phyloP scores from a whole-genome alignment of 1,140 invertebrate genomes.

The Holotrichia oblita region DNA sequence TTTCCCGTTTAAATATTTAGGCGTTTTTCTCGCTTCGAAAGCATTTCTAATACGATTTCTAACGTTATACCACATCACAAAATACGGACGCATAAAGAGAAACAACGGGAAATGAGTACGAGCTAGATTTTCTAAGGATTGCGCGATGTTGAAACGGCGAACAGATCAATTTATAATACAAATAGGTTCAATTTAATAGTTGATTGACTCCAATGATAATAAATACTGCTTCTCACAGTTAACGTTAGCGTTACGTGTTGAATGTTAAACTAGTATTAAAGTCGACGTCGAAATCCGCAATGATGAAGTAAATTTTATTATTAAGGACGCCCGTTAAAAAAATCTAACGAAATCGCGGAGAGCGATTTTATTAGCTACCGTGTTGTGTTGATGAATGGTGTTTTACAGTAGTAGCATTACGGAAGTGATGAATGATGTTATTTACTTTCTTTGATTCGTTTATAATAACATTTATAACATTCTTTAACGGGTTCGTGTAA shows the following conservation, averaged over 20 bases:
- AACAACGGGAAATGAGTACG: background rate
- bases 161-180: background rate
- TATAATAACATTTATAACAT: too few species aligned
- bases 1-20: constrained; percentile 17
- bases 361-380: too few species aligned
- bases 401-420: too few species aligned
- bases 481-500: too few species aligned
- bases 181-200: background rate
- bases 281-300: background rate
- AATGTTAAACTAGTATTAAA: background rate
- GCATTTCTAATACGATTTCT: background rate
- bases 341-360: too few species aligned
- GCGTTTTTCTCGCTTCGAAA: background rate
- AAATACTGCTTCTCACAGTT: background rate
- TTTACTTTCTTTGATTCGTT: too few species aligned
- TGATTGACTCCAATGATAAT: background rate
- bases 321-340: too few species aligned
- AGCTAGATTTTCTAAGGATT: background rate
- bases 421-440: too few species aligned
- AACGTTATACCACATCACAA: background rate
- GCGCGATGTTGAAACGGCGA: background rate
- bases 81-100: background rate
- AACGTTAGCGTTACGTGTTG: background rate
- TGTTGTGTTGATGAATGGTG: too few species aligned
- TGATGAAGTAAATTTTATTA: too few species aligned